Evolutionary conservation across 2,113 vertebrate species (phyloP), one percentile per base, ranked within the genome.

Genomic region (Nanorana parkeri): DNA sequence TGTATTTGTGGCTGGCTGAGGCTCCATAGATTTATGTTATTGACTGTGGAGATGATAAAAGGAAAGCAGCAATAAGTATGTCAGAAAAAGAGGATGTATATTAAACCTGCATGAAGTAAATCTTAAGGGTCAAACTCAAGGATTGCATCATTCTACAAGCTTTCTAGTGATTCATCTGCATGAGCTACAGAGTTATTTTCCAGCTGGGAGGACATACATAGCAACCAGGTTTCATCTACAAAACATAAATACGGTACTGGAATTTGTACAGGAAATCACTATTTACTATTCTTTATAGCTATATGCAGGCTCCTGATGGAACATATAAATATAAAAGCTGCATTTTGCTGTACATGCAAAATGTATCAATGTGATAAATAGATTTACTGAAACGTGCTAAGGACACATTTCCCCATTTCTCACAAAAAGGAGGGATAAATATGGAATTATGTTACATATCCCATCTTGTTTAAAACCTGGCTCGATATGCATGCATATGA

Each of bases 41-140:
- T 71, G 29, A 61, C 78, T 61, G 67, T 51, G 60, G 67, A 80
- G 54, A 63, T 71, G 32, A 80, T 51, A 80, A 47, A 69, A 60
- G 17, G 56, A 32, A 41, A 80, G 61, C 19, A 41, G 72, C 72
- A 71, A 80, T 69, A 71, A 71, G 78, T 51, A 23, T 78, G 72
- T 71, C 23, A 36, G 24, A 71, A 80, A 61, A 80, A 80, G 51
- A 47, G 52, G 65, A 69, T 36, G 21, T 80, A 71, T 71, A 80
- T 69, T 71, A 47, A 71, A 56, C 21, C 67, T 28, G 28, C 67
- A 80, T 47, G 55, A 71, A 80, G 54, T 79, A 79, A 41, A 79
- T 79, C 65, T 56, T 67, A 67, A 29, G 65, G 54, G 65, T 47
- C 65, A 68, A 55, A 47, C 54, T 79, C 65, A 75, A 74, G 56